Evolutionary conservation across 2,113 vertebrate species (phyloP).

Genomic region (Cebus imitator): DNA sequence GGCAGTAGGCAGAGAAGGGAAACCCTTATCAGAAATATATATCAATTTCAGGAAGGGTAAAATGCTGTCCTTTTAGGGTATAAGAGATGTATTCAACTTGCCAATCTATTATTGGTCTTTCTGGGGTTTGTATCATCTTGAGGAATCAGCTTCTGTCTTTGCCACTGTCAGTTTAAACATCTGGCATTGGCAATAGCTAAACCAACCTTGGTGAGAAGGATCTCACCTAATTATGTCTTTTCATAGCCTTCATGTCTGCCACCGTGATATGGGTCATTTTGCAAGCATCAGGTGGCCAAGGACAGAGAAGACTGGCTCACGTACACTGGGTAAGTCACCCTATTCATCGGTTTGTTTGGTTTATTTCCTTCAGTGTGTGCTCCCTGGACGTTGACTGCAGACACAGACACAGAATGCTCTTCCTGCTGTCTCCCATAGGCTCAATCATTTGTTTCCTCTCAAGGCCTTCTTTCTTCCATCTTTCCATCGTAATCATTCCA

Average conservation of each 20-base stretch:
- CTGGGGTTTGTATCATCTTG: no score
- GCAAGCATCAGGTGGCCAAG: background rate
- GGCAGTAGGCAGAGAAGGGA: background rate
- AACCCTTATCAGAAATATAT: background rate
- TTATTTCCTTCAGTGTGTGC: background rate
- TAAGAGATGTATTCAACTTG: background rate
- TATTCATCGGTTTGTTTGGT: background rate
- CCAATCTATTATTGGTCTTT: background rate
- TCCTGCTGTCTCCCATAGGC: background rate
- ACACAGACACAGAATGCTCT: background rate
- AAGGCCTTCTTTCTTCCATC: background rate
- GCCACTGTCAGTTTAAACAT: background rate
- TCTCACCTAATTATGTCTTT: background rate
- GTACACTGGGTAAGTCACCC: background rate
- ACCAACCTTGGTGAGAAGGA: background rate
- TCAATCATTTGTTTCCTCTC: background rate
- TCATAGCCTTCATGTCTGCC: background rate
- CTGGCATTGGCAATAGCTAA: background rate
- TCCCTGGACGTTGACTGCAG: background rate
- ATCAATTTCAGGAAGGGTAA: background rate
- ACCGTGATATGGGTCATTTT: background rate
- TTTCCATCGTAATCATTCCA: background rate
- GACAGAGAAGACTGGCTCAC: background rate
- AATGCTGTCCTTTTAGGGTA: background rate
- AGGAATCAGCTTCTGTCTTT: background rate